Evolutionary conservation across 1,140 invertebrate genomes (phyloP).

Genomic region (Eciton burchellii): DNA sequence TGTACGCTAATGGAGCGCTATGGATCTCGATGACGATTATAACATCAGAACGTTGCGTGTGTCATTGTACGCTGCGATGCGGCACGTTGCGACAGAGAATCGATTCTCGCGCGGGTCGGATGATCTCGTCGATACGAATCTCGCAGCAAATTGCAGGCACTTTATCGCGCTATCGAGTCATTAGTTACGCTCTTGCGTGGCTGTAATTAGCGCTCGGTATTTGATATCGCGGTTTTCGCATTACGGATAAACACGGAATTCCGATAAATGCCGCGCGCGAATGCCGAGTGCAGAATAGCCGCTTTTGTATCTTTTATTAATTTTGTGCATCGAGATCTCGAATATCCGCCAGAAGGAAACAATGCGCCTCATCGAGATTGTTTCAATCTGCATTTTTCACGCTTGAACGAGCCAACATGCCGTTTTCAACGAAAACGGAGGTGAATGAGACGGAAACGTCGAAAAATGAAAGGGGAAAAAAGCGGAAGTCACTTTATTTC

Average conservation of each 20-base stretch:
- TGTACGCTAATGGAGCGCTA: conserved; percentile 33
- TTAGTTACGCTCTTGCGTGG: conserved; percentile 26
- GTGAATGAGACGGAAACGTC: not conserved
- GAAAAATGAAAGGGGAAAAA: not conserved
- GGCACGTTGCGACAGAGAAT: conserved; percentile 42
- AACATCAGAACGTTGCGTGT: not conserved
- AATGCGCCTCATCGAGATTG: not conserved
- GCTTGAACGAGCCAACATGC: too few species aligned
- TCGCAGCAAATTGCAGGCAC: conserved; percentile 26
- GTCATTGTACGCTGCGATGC: not conserved
- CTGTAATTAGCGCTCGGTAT: conserved; percentile 14
- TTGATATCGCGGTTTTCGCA: conserved; percentile 11
- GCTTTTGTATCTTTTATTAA: not conserved
- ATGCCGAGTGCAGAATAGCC: not conserved
- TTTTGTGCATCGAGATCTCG: not conserved
- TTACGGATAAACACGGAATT: conserved; percentile 15
- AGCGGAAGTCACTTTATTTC: too few species aligned
- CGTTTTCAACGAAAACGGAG: not conserved
- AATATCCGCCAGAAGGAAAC: not conserved
- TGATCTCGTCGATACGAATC: conserved; percentile 36
- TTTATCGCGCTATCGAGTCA: conserved; percentile 48
- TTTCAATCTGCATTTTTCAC: not conserved
- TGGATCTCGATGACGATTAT: conserved; percentile 44
- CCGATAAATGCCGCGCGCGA: conserved; percentile 18
- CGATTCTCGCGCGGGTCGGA: conserved; percentile 5